These are phyloP conservation scores for Augochlora pura DNA, from an alignment of 1,140 invertebrate species.

Conservation along the genomic window DNA sequence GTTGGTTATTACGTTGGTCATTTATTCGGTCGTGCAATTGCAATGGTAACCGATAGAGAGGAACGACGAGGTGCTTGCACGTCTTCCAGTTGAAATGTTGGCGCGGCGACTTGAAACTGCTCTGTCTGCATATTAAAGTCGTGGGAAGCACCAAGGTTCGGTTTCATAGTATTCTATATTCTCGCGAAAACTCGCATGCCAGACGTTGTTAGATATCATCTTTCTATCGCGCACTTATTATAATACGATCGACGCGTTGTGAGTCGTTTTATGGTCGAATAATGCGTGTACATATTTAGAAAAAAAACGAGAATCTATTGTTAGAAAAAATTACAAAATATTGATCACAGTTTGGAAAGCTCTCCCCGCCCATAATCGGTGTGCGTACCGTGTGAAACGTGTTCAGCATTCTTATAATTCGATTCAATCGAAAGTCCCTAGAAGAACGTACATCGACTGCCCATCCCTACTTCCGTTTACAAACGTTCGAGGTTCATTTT, in stretches of 20 bases:
- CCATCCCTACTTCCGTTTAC: constrained; percentile 39
- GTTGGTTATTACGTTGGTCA: not conserved
- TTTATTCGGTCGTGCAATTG: constrained; percentile 1
- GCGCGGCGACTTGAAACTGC: constrained; percentile 42
- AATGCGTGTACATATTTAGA: too few relatives aligned
- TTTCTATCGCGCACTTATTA: not conserved
- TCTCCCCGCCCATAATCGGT: not conserved
- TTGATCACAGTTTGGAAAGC: not conserved
- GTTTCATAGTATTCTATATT: constrained; percentile 32
- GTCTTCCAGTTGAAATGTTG: constrained; percentile 44
- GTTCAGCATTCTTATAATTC: not conserved
- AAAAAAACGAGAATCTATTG: too few relatives aligned
- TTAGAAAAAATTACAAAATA: not conserved
- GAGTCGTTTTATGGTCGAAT: too few relatives aligned
- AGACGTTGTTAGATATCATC: not conserved
- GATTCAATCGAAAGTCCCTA: not conserved
- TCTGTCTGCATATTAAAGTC: constrained; percentile 54
- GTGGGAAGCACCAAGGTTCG: constrained; percentile 40
- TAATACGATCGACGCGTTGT: too few relatives aligned
- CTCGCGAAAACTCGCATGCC: constrained; percentile 8
- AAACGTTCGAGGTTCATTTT: constrained; percentile 31
- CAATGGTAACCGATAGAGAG: not conserved
- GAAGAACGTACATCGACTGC: constrained; percentile 16
- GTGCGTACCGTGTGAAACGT: not conserved
- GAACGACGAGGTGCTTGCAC: constrained; percentile 33